Evolutionary conservation across 2,113 vertebrate species (phyloP).

Genomic region (Cynocephalus volans): DNA sequence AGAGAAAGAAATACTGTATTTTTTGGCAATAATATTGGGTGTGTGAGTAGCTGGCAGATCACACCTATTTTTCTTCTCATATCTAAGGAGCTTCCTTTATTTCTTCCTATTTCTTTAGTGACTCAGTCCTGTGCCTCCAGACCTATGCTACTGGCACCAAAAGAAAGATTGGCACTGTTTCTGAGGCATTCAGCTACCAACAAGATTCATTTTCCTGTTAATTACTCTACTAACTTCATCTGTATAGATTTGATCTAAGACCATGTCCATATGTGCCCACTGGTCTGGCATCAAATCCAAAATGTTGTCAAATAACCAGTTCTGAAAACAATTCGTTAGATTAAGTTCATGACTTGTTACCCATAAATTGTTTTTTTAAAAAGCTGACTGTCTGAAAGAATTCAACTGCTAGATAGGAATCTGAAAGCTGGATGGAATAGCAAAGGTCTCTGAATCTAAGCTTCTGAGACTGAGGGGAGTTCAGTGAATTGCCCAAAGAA

Average conservation of each 20-base stretch:
- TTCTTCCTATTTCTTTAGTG: slow-evolving; percentile 27
- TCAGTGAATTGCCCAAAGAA: neutral
- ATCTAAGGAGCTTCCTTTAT: slow-evolving; percentile 1
- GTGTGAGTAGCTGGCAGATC: neutral
- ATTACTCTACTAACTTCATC: neutral
- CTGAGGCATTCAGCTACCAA: neutral
- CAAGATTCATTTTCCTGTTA: neutral
- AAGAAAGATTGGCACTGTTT: neutral
- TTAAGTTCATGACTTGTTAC: neutral
- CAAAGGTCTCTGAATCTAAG: neutral
- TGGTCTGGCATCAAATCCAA: neutral
- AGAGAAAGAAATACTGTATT: neutral
- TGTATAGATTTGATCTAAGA: neutral
- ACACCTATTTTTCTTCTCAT: neutral
- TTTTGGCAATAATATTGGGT: neutral
- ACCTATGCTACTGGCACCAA: neutral
- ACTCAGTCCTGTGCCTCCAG: neutral
- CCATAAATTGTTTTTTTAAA: neutral
- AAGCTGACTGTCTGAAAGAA: neutral
- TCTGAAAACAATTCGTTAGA: slow-evolving; percentile 21
- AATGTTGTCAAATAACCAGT: neutral
- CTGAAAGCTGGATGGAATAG: neutral
- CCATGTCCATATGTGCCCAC: neutral
- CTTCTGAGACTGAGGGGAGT: neutral
- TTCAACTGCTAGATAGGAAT: neutral